Conservation (phyloP, 2,113 vertebrate species). For the Chitala chitala region DNA sequence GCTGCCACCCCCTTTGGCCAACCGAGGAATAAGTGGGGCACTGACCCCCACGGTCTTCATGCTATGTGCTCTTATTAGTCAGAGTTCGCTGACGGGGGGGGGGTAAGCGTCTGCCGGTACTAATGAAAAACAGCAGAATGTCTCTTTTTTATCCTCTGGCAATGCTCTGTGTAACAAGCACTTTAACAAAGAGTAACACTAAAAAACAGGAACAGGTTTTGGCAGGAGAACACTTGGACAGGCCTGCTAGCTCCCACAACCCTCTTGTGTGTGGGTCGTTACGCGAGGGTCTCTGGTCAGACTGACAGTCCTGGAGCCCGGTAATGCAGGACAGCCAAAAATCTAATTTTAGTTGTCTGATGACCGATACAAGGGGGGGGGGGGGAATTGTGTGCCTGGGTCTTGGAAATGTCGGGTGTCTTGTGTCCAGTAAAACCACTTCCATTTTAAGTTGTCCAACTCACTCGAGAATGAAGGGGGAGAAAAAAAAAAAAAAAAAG, state of each 20-base stretch:
- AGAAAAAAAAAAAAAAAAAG: not conserved
- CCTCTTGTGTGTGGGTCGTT: not conserved
- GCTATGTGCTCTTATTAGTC: not conserved
- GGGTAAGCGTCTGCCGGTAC: not conserved
- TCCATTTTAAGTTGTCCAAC: not conserved
- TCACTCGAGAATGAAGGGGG: not conserved
- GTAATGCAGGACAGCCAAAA: not conserved
- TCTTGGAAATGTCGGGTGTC: not conserved
- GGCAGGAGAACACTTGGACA: not conserved
- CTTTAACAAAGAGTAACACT: not conserved
- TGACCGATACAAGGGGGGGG: not conserved
- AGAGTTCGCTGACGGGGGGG: not conserved
- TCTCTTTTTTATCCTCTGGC: not conserved
- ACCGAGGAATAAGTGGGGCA: not conserved
- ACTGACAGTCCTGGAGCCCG: not conserved
- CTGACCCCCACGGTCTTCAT: not conserved
- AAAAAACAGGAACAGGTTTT: conserved; percentile 1
- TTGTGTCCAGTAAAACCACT: too few relatives aligned
- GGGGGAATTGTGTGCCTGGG: not conserved
- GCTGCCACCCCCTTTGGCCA: not conserved
- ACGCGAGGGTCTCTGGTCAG: not conserved
- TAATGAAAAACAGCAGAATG: conserved; percentile 6
- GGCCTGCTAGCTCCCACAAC: not conserved
- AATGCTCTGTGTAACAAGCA: conserved; percentile 6
- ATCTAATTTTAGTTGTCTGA: not conserved